Evolutionary conservation across 2,888 invertebrate species (phyloP), one percentile per base, ranked within the genome.

Genomic region (Acanthopleura granulata): DNA sequence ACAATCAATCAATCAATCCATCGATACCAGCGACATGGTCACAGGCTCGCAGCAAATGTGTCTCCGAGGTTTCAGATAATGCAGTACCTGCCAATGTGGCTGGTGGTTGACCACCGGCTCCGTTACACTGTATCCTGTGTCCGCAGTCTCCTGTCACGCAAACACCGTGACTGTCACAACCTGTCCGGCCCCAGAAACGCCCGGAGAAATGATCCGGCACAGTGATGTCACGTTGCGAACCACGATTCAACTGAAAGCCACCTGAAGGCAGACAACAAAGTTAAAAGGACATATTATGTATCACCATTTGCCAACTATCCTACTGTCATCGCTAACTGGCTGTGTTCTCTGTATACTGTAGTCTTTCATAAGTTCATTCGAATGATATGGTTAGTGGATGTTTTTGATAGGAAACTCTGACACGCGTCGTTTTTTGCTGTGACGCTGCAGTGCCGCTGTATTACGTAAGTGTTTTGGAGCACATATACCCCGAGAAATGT

Each of bases 151-250:
- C 81, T 9, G 83, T 83, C 62, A 83, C 79, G 72, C 91, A 91
- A 72, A 91, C 91, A 9, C 91, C 91, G 51, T 91, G 90, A 57
- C 84, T 81, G 75, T 90, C 86, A 78, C 92, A 92, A 76, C 88
- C 90, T 4, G 91, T 91, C 75, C 91, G 85, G 1, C 88, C 90
- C 92, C 92, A 92, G 79, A 92, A 66, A 72, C 72, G 16, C 69
- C 78, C 72, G 78, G 78, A 29, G 80, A 79, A 0, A 79, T 82
- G 40, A 80, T 80, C 61, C 79, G 80, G n/a, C 80, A 80, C 22
- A 80, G 77, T 49, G 82, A 80, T n/a, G 75, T 79, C 22, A 77
- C 25, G 79, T 0, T 77, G 75, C 16, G 61, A 75, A 16, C 78
- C 79, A 61, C 40, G 30, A 18, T 49, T 70, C 22, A 18, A 25